Evolutionary conservation across 2,888 invertebrate genomes (phyloP).

Genomic region (Agrotis clavis): DNA sequence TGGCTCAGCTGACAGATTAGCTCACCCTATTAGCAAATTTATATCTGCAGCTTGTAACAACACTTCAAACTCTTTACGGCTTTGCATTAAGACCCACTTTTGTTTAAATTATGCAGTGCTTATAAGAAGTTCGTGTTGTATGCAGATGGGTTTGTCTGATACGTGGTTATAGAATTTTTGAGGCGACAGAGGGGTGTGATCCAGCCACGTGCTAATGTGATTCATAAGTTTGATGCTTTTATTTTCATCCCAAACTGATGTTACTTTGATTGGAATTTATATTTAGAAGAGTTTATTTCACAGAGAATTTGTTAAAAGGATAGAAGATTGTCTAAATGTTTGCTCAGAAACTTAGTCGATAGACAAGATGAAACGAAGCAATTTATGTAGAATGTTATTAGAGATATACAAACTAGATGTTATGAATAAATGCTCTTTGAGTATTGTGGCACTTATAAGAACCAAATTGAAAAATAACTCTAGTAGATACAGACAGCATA

Average conservation of each 20-base stretch:
- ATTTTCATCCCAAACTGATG: conserved; percentile 50
- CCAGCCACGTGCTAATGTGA: conserved; percentile 84
- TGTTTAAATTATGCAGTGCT: conserved; percentile 21
- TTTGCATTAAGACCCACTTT: conserved; percentile 63
- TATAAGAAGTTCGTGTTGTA: conserved; percentile 58
- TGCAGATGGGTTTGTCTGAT: conserved; percentile 83
- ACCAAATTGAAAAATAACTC: conserved; percentile 2
- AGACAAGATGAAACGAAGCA: conserved; percentile 23
- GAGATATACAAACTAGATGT: background rate
- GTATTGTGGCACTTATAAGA: background rate
- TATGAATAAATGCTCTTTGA: conserved; percentile 47
- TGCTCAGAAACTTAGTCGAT: conserved; percentile 22
- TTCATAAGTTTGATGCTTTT: conserved; percentile 69
- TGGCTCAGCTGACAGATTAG: conserved; percentile 90
- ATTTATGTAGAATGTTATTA: conserved; percentile 25
- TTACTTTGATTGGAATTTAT: conserved; percentile 52
- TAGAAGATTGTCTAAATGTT: conserved; percentile 3
- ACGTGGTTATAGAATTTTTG: conserved; percentile 88
- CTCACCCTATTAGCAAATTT: conserved; percentile 81
- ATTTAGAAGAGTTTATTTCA: conserved; percentile 9
- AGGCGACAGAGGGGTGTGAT: conserved; percentile 84
- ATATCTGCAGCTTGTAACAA: conserved; percentile 61
- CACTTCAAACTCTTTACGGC: conserved; percentile 41
- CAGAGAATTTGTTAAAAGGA: conserved; percentile 10
- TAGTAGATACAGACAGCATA: background rate